A percentile compares a stretch with the other conserved stretches of the same genome.
Conservation (phyloP, 2,797 vertebrate species). For the Aphelocoma californica region DNA sequence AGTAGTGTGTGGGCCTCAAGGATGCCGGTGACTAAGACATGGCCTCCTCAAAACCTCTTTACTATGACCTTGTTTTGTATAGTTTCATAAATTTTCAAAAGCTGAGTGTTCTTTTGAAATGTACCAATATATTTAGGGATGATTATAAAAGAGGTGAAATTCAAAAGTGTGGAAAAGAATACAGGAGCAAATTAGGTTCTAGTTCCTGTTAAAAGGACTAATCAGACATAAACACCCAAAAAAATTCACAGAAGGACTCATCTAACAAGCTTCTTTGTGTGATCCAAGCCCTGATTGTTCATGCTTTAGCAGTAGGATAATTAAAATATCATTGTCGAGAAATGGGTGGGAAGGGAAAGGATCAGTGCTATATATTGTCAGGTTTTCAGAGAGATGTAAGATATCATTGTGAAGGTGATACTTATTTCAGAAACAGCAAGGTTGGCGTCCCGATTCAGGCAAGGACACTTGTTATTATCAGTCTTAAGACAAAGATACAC, state of each 20-base stretch:
- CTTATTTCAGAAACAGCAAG: not conserved
- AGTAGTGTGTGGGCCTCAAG: not conserved
- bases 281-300: not conserved
- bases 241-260: not conserved
- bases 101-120: not conserved
- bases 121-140: not conserved
- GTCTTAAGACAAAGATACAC: not conserved
- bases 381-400: not conserved
- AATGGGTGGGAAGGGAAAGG: not conserved
- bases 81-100: not conserved
- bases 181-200: not conserved
- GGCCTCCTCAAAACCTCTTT: not conserved
- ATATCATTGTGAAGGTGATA: not conserved
- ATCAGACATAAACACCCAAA: not conserved
- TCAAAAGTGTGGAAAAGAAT: not conserved
- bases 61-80: not conserved
- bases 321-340: not conserved
- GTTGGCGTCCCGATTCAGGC: not conserved
- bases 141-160: not conserved
- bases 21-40: not conserved
- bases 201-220: not conserved
- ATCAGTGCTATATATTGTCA: not conserved
- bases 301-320: not conserved
- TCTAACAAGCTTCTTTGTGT: not conserved
- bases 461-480: accelerated